Percentiles rank a stretch among this genome's conserved stretches.
These are phyloP conservation scores for Montipora cactus DNA, from an alignment of 64 coral and sea anemone genomes.

Conservation along the genomic window DNA sequence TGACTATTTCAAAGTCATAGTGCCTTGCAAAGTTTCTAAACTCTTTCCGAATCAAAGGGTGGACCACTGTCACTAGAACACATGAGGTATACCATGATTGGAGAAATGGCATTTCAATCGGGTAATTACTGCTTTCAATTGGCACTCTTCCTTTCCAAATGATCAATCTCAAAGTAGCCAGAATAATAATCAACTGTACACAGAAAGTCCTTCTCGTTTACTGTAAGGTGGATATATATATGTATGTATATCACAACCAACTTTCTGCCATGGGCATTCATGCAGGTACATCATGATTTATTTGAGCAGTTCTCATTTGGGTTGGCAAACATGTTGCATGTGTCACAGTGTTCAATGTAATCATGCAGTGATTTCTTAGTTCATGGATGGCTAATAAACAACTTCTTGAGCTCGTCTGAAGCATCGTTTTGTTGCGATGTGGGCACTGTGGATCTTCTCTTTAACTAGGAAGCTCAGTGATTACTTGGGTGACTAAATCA, in stretches of 20 bases:
- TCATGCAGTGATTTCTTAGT: background rate
- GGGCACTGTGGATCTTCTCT: too few relatives aligned
- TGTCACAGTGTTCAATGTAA: background rate
- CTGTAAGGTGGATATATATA: background rate
- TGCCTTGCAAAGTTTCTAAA: background rate
- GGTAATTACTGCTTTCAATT: background rate
- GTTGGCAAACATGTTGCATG: constrained; percentile 17
- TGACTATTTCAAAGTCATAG: background rate
- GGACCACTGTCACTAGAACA: too few relatives aligned
- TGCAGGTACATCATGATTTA: background rate
- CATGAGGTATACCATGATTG: constrained; percentile 10
- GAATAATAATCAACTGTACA: constrained; percentile 23
- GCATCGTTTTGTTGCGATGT: too few relatives aligned
- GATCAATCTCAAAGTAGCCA: too few relatives aligned
- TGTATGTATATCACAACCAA: constrained; percentile 20
- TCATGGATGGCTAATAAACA: constrained; percentile 15
- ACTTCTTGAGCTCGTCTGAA: background rate
- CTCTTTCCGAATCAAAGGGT: background rate
- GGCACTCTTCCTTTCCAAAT: constrained; percentile 20
- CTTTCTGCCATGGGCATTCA: constrained; percentile 20
- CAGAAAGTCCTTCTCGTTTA: constrained; percentile 29
- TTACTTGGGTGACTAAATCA: too few relatives aligned
- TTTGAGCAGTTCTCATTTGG: constrained; percentile 18
- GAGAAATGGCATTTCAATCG: constrained; percentile 34
- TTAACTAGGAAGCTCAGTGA: too few relatives aligned